Evolutionary conservation across 2,113 vertebrate genomes (phyloP), one percentile per base, ranked within the genome.

Genomic region (Aldabrachelys gigantea): DNA sequence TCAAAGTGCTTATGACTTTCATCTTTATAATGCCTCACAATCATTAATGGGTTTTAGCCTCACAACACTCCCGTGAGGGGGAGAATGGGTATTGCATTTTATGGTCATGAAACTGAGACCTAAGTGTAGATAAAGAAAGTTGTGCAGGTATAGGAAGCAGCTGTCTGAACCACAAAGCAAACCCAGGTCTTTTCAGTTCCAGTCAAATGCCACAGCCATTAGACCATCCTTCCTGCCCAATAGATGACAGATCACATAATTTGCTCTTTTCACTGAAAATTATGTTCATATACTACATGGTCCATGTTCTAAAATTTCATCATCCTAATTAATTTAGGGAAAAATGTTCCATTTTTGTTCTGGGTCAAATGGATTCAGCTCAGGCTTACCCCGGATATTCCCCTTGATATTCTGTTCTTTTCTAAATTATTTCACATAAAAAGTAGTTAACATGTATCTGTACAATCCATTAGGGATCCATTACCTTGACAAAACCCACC

Each of bases 361-460:
- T 87, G 31, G 3, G 2, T 84, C 78, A 49, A 2, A 54, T 90
- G 14, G 83, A 91, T 52, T 41, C 92, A 81, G 84, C 59, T 9
- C 69, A 19, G 62, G 41, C 49, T 79, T 86, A 85, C 86, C 72
- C 44, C 31, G 83, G 50, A 59, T 69, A 21, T 35, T 95, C 50
- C 56, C 31, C 62, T 72, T 65, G 52, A 81, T 84, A 94, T 90
- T 93, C 3, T 79, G 6, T 88, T 89, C 2, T 88, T 95, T 95
- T 87, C 69, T 86, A 91, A 96, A 89, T 90, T 90, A 89, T 91
- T 95, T 92, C 27, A 84, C 84, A 69, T 5, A 84, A 72, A 92
- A 4, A 88, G 16, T 86, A 92, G 56, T 95, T 90, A 93, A 72
- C 11, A 84, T 50, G 22, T 31, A 88, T 81, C 88, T 92, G 53